Evolutionary conservation across 2,888 invertebrate species (phyloP), one percentile per base, ranked within the genome.

Genomic region (Melikaiella ostensackeni): DNA sequence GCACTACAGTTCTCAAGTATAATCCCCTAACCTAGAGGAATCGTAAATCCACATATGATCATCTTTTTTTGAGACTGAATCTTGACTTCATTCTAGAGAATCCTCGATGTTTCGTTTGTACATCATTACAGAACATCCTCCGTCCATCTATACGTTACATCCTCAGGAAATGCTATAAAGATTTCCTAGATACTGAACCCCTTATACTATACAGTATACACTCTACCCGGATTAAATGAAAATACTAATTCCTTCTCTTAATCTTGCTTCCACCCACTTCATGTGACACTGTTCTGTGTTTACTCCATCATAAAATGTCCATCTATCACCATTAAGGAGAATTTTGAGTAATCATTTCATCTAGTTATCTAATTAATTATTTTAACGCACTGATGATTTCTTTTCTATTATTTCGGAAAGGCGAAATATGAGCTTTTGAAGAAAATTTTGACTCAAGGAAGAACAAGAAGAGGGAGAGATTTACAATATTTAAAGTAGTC

Each of bases 401-500:
- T 27, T 27, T 27, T 59, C 16, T 59, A 0, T 21, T 27, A 59
- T 1, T 21, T 21, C 9, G 7, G 24, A 27, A 59, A 59, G 27
- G 16, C 1, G 11, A 35, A 35, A 63, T 35, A 63, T 21, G 35
- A 63, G 33, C 5, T 16, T 5, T 21, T 8, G 19, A 11, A n/a
- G 21, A 9, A 21, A 5, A 35, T n/a, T 8, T 63, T 9, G 63
- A 35, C 8, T 63, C 38, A 9, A 59, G 59, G 21, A 16, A 27
- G 1, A 16, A 27, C 16, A 16, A 5, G 27, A 27, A 4, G 2
- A 27, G 16, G 59, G 1, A 59, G 27, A 27, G 24, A 24, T 24
- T 57, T 24, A 57, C 24, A 66, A 46, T 66, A 66, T 19, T 46
- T 46, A 35, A 63, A 35, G n/a, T 63, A 63, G n/a, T 63, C 21